Conservation (phyloP, 2,797 vertebrate species). For the Fundulus diaphanus region DNA sequence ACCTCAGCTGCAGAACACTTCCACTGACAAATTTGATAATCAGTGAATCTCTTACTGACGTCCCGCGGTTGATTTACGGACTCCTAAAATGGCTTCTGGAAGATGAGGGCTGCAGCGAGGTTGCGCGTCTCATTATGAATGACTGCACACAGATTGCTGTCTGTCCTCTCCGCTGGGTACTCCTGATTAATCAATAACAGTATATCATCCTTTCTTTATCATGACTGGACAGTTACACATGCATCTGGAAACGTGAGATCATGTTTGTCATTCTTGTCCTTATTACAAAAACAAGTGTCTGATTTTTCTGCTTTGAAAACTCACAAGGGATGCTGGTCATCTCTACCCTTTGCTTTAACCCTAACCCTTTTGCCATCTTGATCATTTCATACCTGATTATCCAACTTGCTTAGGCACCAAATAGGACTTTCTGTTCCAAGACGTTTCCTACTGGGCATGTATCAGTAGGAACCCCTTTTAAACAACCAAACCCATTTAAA, state of each 20-base stretch:
- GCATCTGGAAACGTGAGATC: background rate
- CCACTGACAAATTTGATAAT: constrained; percentile 36
- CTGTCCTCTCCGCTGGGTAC: background rate
- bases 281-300: too few species aligned
- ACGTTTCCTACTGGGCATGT: too few species aligned
- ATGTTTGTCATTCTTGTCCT: too few species aligned
- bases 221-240: background rate
- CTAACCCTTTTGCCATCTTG: too few species aligned
- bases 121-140: constrained; percentile 21
- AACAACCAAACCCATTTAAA: too few species aligned
- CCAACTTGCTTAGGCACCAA: too few species aligned
- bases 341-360: too few species aligned
- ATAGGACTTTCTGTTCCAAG: too few species aligned
- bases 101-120: constrained; percentile 24
- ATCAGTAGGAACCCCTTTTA: too few species aligned
- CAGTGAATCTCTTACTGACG: constrained; percentile 49
- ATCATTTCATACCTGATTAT: too few species aligned
- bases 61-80: constrained; percentile 42
- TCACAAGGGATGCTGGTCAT: too few species aligned
- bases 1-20: constrained; percentile 26
- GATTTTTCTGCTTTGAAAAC: too few species aligned
- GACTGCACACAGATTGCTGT: constrained; percentile 26
- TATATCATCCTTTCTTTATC: background rate
- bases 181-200: background rate
- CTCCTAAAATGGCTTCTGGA: constrained; percentile 28